A percentile compares a stretch with the other conserved stretches of the same genome.
These are phyloP conservation scores for Drosophila tropicalis DNA, from an alignment of 1,140 invertebrate genomes.

Conservation along the genomic window DNA sequence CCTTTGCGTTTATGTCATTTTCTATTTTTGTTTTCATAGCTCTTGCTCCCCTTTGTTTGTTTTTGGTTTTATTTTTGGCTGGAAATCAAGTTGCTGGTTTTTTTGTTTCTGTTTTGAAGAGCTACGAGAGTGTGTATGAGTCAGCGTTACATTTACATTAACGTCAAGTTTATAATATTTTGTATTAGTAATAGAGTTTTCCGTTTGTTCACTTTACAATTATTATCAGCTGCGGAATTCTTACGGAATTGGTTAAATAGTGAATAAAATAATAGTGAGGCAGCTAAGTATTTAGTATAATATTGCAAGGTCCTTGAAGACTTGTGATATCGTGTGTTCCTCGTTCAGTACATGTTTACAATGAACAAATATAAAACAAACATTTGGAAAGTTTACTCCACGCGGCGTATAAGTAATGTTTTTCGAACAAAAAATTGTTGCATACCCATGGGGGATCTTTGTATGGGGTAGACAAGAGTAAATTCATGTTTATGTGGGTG, in stretches of 20 bases:
- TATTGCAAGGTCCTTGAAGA: too few species aligned
- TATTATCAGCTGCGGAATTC: neutral
- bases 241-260: neutral
- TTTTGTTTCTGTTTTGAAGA: neutral
- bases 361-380: neutral
- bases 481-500: neutral
- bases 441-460: conserved; percentile 14
- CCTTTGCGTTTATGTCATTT: conserved; percentile 21
- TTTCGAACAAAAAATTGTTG: conserved; percentile 11
- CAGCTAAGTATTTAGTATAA: too few species aligned
- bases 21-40: conserved; percentile 17
- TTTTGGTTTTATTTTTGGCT: conserved; percentile 2
- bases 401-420: conserved; percentile 55
- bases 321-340: too few species aligned
- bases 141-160: conserved; percentile 16
- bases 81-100: conserved; percentile 14
- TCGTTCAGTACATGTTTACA: too few species aligned
- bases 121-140: neutral
- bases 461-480: too few species aligned
- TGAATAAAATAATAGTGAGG: too few species aligned
- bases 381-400: conserved; percentile 27
- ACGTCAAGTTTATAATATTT: conserved; percentile 13
- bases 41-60: neutral
- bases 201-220: neutral
- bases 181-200: neutral